phyloP scores from a whole-genome alignment of 2,113 vertebrate genomes.

The Zingel zingel region DNA sequence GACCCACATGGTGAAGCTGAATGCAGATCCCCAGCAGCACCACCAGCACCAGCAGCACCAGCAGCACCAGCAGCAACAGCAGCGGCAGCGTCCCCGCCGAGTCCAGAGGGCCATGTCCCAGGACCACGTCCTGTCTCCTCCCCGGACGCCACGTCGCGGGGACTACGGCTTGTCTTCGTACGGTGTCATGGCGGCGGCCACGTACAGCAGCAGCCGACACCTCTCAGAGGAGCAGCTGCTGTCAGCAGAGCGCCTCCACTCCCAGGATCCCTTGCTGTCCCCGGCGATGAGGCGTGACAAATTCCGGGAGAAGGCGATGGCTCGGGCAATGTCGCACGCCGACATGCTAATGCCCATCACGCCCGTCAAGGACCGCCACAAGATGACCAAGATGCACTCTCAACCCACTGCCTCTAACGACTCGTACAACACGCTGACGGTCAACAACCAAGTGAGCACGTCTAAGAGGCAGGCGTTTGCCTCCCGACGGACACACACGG shows the following conservation, averaged over 20 bases:
- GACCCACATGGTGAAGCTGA: conserved; percentile 93
- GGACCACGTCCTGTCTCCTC: conserved; percentile 94
- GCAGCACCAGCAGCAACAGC: conserved; percentile 62
- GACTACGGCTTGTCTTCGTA: conserved; percentile 89
- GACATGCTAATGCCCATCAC: conserved; percentile 95
- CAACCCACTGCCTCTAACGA: conserved; percentile 94
- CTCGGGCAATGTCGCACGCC: conserved; percentile 93
- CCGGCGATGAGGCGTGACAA: conserved; percentile 90
- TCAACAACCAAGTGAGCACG: conserved; percentile 86
- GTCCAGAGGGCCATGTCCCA: conserved; percentile 98
- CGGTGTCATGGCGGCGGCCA: conserved; percentile 60
- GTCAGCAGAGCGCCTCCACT: conserved; percentile 94
- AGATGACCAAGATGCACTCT: conserved; percentile 97
- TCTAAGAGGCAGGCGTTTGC: conserved; percentile 98
- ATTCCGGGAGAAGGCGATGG: conserved; percentile 94
- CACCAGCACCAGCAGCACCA: conserved; percentile 8
- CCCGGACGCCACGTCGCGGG: conserved; percentile 84
- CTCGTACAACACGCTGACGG: conserved; percentile 93
- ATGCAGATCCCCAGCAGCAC: conserved; percentile 81
- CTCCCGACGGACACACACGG: conserved; percentile 95
- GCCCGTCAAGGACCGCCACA: conserved; percentile 93
- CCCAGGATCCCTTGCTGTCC: conserved; percentile 96
- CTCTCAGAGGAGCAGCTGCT: conserved; percentile 95
- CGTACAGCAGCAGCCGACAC: conserved; percentile 87
- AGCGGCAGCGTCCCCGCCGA: conserved; percentile 89